These are phyloP conservation scores for Drosophila erecta DNA, from an alignment of 1,140 invertebrate genomes.

Conservation along the genomic window DNA sequence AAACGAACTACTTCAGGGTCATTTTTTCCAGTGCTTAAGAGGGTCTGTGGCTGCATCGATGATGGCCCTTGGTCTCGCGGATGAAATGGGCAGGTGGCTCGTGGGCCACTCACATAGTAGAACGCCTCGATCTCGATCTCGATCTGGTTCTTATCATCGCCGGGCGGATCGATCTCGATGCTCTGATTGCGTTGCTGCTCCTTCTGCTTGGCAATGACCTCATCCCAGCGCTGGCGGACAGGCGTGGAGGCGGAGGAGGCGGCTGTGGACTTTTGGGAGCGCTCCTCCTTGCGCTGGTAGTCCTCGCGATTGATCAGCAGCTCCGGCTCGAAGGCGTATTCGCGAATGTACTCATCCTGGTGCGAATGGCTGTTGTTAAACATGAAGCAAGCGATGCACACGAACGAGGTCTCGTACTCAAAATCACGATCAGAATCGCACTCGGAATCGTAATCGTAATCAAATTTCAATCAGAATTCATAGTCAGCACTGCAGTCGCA, in stretches of 20 bases:
- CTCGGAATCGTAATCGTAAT: conserved; percentile 6
- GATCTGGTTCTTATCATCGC: conserved; percentile 78
- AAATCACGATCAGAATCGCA: conserved; percentile 14
- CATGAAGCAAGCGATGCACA: conserved; percentile 74
- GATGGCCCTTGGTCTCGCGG: conserved; percentile 9
- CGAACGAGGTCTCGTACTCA: conserved; percentile 34
- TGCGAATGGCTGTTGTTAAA: conserved; percentile 72
- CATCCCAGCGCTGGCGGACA: conserved; percentile 73
- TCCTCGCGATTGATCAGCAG: conserved; percentile 82
- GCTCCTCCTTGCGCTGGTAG: conserved; percentile 72
- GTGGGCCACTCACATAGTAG: conserved; percentile 78
- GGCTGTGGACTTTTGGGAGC: conserved; percentile 31
- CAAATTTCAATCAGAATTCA: conserved; percentile 14
- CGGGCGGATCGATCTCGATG: conserved; percentile 52
- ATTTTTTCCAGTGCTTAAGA: conserved; percentile 5
- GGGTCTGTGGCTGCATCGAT: conserved; percentile 4
- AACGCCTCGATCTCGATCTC: conserved; percentile 83
- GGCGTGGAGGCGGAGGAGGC: conserved; percentile 42
- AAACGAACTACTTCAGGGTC: background rate
- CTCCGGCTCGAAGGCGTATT: conserved; percentile 84
- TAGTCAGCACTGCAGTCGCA: conserved; percentile 24
- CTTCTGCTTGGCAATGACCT: conserved; percentile 77
- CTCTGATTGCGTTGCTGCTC: conserved; percentile 56
- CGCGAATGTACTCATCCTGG: conserved; percentile 83
- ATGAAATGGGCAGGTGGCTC: background rate